Conservation (phyloP, 1,140 invertebrate genomes). For the Chironomus striatipennis region DNA sequence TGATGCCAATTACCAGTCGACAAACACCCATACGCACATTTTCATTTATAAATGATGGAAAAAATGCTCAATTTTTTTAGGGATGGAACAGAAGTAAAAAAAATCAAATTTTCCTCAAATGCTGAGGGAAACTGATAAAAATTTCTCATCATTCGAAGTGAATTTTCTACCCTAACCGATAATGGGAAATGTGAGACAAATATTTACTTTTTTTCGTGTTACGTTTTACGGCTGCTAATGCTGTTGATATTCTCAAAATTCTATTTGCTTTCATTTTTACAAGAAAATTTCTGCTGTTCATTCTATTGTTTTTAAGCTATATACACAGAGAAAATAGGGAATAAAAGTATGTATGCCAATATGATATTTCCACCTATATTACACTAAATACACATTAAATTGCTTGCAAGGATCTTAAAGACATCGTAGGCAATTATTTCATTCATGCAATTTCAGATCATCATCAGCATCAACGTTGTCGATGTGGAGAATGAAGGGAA, state of each 20-base stretch:
- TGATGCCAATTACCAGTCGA: slow-evolving; percentile 28
- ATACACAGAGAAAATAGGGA: not conserved
- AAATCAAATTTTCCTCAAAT: too few relatives aligned
- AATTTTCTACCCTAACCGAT: not conserved
- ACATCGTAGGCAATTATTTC: not conserved
- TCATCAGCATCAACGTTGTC: not conserved
- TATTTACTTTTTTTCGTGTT: slow-evolving; percentile 1
- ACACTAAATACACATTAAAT: too few relatives aligned
- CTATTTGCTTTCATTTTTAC: slow-evolving; percentile 2
- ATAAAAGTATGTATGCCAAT: not conserved
- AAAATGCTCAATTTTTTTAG: not conserved
- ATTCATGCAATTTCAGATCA: slow-evolving; percentile 3
- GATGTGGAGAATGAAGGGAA: not conserved
- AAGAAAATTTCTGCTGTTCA: not conserved
- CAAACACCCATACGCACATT: slow-evolving; percentile 22
- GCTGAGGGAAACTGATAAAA: too few relatives aligned
- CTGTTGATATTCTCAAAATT: not conserved
- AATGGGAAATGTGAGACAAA: slow-evolving; percentile 12
- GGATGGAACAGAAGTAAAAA: too few relatives aligned
- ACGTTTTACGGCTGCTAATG: not conserved
- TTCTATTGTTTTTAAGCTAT: too few relatives aligned
- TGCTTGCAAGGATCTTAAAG: too few relatives aligned
- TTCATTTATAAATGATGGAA: not conserved
- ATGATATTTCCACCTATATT: not conserved
- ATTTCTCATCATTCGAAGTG: not conserved